Evolutionary conservation across 2,113 vertebrate species (phyloP), one percentile per base, ranked within the genome.

Genomic region (Oreochromis aureus): DNA sequence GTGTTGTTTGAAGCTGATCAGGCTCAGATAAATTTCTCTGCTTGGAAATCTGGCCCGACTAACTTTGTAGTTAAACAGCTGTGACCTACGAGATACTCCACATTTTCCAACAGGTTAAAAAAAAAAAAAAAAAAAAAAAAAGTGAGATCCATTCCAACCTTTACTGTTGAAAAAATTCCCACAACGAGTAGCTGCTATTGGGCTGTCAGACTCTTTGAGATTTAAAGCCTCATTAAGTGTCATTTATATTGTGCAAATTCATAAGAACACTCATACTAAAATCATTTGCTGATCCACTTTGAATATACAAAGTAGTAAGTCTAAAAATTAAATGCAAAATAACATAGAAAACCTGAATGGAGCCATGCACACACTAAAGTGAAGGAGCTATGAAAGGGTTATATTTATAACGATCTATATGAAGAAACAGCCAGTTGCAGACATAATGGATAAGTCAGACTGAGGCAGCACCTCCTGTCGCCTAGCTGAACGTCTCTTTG

Each of bases 401-500:
- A 19, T 79, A 56, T 80, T 63, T 10, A 3, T 46, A 46, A 39
- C 56, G 54, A 1, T 61, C 63, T 7, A 32, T 59, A 51, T 53
- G 46, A 32, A 32, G 46, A 69, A 79, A 55, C 3, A 36, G 76
- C 36, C 32, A 4, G 85, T 80, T 90, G 84, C 84, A 82, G 48
- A 18, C 46, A 46, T 61, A 55, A 84, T 15, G n/a, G 82, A 80
- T 10, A 63, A 63, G 71, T 66, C 4, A 15, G 53, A 80, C 10
- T 34, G 84, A 88, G 73, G 82, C 81, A 53, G 61, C 81, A 30
- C 46, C 89, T 87, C 58, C 81, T 80, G 90, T 85, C 88, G 91
- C 88, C 90, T 73, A 87, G 87, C 63, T 93, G 89, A 93, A 87
- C 91, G 81, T 39, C 89, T 82, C 24, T 81, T 54, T 59, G 86